A percentile compares a stretch with the other conserved stretches of the same genome.
Conservation (phyloP, 53 echinoderm and acorn worm species). For the Apostichopus leukothele region DNA sequence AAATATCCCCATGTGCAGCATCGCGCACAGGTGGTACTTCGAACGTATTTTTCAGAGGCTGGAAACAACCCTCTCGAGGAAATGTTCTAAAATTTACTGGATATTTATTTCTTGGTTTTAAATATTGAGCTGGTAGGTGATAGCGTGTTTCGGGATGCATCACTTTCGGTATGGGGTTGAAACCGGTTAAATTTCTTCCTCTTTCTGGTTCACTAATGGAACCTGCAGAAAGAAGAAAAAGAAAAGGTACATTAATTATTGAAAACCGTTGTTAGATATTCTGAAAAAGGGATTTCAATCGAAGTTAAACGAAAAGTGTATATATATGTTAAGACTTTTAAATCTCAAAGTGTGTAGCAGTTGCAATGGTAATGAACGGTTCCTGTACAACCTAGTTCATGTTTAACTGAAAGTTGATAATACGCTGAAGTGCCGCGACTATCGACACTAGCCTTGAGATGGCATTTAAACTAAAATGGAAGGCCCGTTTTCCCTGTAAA, state of each 20-base stretch:
- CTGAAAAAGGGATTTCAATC: no score
- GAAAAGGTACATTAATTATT: no score
- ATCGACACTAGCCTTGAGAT: no score
- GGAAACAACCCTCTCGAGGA: conserved; percentile 34
- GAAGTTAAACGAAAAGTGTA: no score
- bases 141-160: conserved; percentile 58
- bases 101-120: conserved; percentile 27
- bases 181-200: conserved; percentile 6
- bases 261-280: no score
- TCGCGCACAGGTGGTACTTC: not conserved
- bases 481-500: not conserved
- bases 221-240: not conserved
- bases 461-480: no score
- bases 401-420: no score
- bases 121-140: conserved; percentile 48
- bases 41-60: not conserved
- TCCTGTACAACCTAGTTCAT: no score
- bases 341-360: no score
- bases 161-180: conserved; percentile 61
- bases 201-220: conserved; percentile 51
- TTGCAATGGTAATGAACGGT: no score
- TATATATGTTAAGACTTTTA: no score
- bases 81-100: conserved; percentile 18
- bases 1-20: not conserved
- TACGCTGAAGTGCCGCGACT: no score